Evolutionary conservation across 2,888 invertebrate species (phyloP).

Genomic region (Yponomeuta malinellus): DNA sequence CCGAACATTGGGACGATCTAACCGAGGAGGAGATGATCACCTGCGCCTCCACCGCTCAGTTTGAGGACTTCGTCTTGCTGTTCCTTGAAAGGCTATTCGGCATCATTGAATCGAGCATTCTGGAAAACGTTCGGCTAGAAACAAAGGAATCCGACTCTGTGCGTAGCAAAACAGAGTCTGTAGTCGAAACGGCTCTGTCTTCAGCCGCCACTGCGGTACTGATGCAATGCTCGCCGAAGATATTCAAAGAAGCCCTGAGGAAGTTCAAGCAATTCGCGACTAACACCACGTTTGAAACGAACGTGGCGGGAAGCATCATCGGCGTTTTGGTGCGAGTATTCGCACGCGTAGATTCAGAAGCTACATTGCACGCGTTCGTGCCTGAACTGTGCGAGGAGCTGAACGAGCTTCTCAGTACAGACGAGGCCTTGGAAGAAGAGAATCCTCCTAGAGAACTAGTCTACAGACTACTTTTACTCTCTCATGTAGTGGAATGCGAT

Average conservation of each 20-base stretch:
- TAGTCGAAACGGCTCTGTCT: constrained; percentile 82
- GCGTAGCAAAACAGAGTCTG: constrained; percentile 81
- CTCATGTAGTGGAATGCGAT: constrained; percentile 81
- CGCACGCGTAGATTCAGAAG: constrained; percentile 79
- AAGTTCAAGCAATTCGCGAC: constrained; percentile 85
- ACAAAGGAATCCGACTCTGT: constrained; percentile 73
- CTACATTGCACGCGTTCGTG: constrained; percentile 82
- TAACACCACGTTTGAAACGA: constrained; percentile 86
- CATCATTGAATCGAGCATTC: constrained; percentile 82
- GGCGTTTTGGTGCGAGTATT: constrained; percentile 83
- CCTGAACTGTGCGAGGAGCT: constrained; percentile 83
- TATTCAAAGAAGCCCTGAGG: constrained; percentile 79
- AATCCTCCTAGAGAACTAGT: constrained; percentile 85
- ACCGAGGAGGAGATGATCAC: constrained; percentile 84
- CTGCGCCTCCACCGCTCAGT: constrained; percentile 88
- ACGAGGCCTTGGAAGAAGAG: constrained; percentile 83
- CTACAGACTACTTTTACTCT: constrained; percentile 84
- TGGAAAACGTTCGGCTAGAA: constrained; percentile 81
- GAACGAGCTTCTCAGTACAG: constrained; percentile 74
- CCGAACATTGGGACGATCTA: constrained; percentile 79
- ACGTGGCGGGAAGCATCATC: constrained; percentile 87
- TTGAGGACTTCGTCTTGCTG: constrained; percentile 92
- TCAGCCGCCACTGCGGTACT: constrained; percentile 81
- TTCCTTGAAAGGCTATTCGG: constrained; percentile 86
- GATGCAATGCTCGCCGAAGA: constrained; percentile 81